phyloP scores from a whole-genome alignment of 1,140 invertebrate genomes.

The Rhagoletis zephyria region DNA sequence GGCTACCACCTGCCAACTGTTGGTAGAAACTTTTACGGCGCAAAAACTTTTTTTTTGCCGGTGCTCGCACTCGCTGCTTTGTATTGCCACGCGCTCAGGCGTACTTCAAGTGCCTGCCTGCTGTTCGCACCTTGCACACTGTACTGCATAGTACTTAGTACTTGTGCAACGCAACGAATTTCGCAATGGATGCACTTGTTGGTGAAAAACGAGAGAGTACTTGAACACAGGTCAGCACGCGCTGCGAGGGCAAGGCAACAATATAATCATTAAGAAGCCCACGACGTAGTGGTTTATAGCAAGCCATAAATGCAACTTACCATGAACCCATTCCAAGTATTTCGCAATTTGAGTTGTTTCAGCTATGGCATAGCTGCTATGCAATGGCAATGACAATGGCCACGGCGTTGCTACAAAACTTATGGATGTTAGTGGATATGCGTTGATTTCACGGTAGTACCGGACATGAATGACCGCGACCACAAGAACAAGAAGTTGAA shows the following conservation, averaged over 20 bases:
- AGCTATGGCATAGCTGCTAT: background rate
- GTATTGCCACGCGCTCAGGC: constrained; percentile 1
- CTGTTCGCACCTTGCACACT: background rate
- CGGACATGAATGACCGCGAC: background rate
- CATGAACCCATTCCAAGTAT: background rate
- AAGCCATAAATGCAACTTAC: background rate
- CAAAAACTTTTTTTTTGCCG: background rate
- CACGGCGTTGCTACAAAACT: background rate
- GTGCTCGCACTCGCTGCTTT: background rate
- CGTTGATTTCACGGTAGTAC: background rate
- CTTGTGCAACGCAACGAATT: too few species aligned
- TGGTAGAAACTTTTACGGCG: background rate
- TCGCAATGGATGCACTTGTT: background rate
- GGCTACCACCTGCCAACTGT: constrained; percentile 1
- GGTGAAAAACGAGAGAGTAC: background rate
- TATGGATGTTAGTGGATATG: background rate
- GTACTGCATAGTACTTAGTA: too few species aligned
- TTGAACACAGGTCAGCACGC: background rate
- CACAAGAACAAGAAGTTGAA: background rate
- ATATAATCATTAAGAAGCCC: background rate
- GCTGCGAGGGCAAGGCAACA: background rate
- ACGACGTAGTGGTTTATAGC: background rate
- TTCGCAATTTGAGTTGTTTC: background rate
- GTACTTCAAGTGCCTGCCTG: background rate
- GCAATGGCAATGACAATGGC: background rate